phyloP scores from a whole-genome alignment of 2,797 vertebrate genomes.

The Catostomus latipinnis region DNA sequence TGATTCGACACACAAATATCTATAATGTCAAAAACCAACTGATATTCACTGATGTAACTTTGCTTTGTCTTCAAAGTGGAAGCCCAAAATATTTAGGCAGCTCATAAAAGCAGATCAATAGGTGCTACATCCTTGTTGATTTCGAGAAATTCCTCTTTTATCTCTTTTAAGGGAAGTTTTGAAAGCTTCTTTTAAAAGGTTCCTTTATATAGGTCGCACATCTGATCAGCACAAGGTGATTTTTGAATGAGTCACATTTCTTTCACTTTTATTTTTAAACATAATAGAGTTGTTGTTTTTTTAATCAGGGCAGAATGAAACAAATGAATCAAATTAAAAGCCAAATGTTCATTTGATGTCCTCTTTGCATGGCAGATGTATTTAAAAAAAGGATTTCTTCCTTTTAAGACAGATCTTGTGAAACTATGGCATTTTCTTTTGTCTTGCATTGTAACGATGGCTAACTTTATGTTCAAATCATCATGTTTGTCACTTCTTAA shows the following conservation, averaged over 20 bases:
- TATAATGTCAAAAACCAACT: slow-evolving; percentile 3
- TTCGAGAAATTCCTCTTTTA: slow-evolving; percentile 14
- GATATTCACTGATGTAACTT: not conserved
- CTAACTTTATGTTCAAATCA: slow-evolving; percentile 9
- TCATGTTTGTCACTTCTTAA: slow-evolving; percentile 34
- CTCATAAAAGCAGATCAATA: slow-evolving; percentile 11
- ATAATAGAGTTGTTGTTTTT: not conserved
- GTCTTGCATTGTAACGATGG: slow-evolving; percentile 6
- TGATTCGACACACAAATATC: slow-evolving; percentile 15
- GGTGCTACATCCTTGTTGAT: slow-evolving; percentile 1
- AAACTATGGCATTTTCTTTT: slow-evolving; percentile 22
- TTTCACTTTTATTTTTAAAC: slow-evolving; percentile 1
- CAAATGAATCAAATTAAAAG: not conserved
- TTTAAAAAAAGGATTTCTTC: slow-evolving; percentile 24
- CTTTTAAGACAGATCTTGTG: slow-evolving; percentile 26
- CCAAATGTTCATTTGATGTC: not conserved
- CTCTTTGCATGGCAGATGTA: not conserved
- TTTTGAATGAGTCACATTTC: slow-evolving; percentile 21
- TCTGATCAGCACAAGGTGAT: slow-evolving; percentile 22
- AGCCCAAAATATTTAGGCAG: not conserved
- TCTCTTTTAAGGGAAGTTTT: not conserved
- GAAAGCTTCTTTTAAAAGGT: not conserved
- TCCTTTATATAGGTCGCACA: not conserved
- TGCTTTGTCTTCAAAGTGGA: slow-evolving; percentile 6
- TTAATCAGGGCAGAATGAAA: not conserved